A percentile compares a stretch with the other conserved stretches of the same genome.
These are phyloP conservation scores for Oncopodura yosiiana DNA, from an alignment of 1,140 invertebrate species.

Conservation along the genomic window DNA sequence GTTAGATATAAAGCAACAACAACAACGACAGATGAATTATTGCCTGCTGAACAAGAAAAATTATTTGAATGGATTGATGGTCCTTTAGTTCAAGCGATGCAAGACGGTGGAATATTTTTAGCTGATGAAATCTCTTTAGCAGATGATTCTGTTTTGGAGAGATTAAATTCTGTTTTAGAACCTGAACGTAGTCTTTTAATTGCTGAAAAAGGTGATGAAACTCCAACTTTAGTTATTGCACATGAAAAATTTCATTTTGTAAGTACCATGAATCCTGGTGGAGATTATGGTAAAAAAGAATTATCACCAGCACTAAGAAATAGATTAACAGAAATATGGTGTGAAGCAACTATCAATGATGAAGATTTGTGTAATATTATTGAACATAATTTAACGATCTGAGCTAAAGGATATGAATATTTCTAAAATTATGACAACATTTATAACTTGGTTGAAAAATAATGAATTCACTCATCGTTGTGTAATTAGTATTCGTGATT, in stretches of 20 bases:
- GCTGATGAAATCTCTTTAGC: slow-evolving; percentile 99
- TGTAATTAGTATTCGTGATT: slow-evolving; percentile 81
- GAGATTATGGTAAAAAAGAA: slow-evolving; percentile 99
- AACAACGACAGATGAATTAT: too few relatives aligned
- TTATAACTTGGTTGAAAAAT: slow-evolving; percentile 64
- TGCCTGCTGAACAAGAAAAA: too few relatives aligned
- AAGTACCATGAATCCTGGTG: slow-evolving; percentile 99
- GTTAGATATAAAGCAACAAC: slow-evolving; percentile 53
- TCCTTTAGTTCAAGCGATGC: slow-evolving; percentile 85
- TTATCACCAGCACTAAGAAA: slow-evolving; percentile 94
- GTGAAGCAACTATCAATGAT: slow-evolving; percentile 56
- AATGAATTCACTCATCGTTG: slow-evolving; percentile 65
- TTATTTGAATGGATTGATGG: slow-evolving; percentile 98
- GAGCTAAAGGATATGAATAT: slow-evolving; percentile 51
- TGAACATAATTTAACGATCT: slow-evolving; percentile 60
- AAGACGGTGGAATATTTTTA: slow-evolving; percentile 73
- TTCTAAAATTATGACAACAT: slow-evolving; percentile 61
- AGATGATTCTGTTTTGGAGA: slow-evolving; percentile 95
- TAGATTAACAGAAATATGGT: slow-evolving; percentile 99
- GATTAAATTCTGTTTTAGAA: slow-evolving; percentile 93
- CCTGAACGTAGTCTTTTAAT: slow-evolving; percentile 81
- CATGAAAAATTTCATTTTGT: slow-evolving; percentile 75
- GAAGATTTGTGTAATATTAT: slow-evolving; percentile 69
- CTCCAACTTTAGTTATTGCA: slow-evolving; percentile 55
- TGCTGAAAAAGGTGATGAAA: slow-evolving; percentile 68